Evolutionary conservation across 2,797 vertebrate species (phyloP), one percentile per base, ranked within the genome.

Genomic region (Gambelia wislizenii): DNA sequence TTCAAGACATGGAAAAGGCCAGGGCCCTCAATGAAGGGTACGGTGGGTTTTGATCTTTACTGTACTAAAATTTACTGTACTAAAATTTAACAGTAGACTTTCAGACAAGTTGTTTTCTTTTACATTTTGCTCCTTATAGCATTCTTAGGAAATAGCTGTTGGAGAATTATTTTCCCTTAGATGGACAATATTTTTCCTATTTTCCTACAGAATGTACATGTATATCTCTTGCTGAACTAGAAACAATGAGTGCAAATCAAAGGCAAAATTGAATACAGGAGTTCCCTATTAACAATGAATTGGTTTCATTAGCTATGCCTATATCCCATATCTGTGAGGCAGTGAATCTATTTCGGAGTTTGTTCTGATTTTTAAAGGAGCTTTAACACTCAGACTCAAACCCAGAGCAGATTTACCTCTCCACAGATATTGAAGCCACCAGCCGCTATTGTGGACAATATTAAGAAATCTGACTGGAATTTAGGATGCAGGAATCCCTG

Each of bases 1-100:
- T 99, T 96, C 98, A 99, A 97, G 99, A 99, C 96, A 96, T 99
- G 97, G 99, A 99, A 97, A 99, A 98, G 96, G 98, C 98, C 96
- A 98, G 98, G 95, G 99, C 99, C 86, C 97, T 99, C 95, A 99
- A 97, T 49, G 98, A 99, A 97, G 99, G 99, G 99, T 99, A 97
- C 94, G 96, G 77, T 87, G 89, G 69, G 84, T 92, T 95, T 94
- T 91, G 82, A 85, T 92, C 85, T 86, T 75, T 85, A 89, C 89
- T 85, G 76, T n/a, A n/a, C n/a, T n/a, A n/a, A n/a, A n/a, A n/a
- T n/a, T 7, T 30, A 83, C n/a, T 3, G 36, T 75, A 86, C 33
- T 42, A 77, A 49, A 16, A 89, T 30, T 83, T 75, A 70, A 72
- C 22, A 10, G 72, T 4, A 7, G 85, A 84, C 67, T 67, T 49